A percentile compares a stretch with the other conserved stretches of the same genome.
phyloP scores from a whole-genome alignment of 2,113 vertebrate genomes.

The Galbula dea region DNA sequence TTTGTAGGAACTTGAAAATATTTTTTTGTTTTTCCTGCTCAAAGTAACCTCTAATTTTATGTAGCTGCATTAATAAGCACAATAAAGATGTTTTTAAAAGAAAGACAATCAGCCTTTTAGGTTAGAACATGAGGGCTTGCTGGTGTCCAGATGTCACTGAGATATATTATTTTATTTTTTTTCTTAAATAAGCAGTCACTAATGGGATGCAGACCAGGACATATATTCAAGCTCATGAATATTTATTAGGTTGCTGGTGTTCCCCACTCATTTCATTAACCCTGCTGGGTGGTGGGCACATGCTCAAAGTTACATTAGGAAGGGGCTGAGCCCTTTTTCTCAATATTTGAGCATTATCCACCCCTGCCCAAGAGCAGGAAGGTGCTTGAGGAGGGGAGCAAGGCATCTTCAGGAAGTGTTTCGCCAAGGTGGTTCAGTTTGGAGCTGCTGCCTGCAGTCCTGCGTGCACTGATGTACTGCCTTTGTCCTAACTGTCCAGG shows the following conservation, averaged over 20 bases:
- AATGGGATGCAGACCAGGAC: not conserved
- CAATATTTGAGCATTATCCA: not conserved
- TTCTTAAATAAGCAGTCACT: not conserved
- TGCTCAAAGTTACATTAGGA: not conserved
- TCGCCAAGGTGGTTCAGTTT: not conserved
- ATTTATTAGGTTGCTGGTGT: not conserved
- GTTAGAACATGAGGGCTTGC: not conserved
- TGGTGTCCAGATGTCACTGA: not conserved
- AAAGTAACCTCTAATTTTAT: too few relatives aligned
- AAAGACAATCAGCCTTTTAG: not conserved
- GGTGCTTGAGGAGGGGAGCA: not conserved
- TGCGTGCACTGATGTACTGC: rapidly evolving
- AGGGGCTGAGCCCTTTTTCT: not conserved
- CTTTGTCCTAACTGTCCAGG: not conserved
- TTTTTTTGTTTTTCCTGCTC: not conserved
- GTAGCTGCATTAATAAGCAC: not conserved
- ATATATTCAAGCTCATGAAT: not conserved
- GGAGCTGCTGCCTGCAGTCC: not conserved
- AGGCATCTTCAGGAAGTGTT: not conserved
- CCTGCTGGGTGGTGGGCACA: not conserved
- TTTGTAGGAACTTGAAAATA: not conserved
- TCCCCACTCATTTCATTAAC: not conserved
- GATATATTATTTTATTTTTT: not conserved
- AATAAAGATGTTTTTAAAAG: not conserved
- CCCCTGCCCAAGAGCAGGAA: not conserved